These are phyloP conservation scores for Hypena proboscidalis DNA, from an alignment of 2,888 invertebrate genomes.

Conservation along the genomic window DNA sequence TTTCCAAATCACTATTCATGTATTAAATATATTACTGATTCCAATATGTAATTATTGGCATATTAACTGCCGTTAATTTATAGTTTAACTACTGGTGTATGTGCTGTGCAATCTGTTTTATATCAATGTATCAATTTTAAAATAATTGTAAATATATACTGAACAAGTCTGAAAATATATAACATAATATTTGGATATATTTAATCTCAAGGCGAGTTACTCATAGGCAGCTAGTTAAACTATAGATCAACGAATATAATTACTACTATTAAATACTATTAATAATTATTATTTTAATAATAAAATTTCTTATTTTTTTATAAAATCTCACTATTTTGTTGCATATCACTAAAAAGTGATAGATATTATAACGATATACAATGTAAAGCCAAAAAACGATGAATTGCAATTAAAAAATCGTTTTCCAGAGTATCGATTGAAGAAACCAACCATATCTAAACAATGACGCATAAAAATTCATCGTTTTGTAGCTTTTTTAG, in stretches of 20 bases:
- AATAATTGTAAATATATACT: too few relatives aligned
- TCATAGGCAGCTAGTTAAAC: slow-evolving; percentile 34
- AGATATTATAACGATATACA: slow-evolving; percentile 29
- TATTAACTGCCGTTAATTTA: slow-evolving; percentile 21
- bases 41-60: slow-evolving; percentile 28
- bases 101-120: too few relatives aligned
- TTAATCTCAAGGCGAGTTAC: too few relatives aligned
- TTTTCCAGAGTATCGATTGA: background rate
- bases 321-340: slow-evolving; percentile 73
- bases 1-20: background rate
- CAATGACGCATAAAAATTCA: background rate
- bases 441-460: background rate
- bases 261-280: slow-evolving; percentile 41
- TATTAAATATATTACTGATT: slow-evolving; percentile 17
- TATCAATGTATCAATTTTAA: too few relatives aligned
- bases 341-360: slow-evolving; percentile 46
- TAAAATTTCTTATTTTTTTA: slow-evolving; percentile 47
- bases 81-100: slow-evolving; percentile 16
- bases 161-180: too few relatives aligned
- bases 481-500: slow-evolving; percentile 1
- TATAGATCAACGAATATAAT: slow-evolving; percentile 27
- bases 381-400: slow-evolving; percentile 14
- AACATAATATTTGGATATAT: too few relatives aligned
- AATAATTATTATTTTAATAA: slow-evolving; percentile 37
- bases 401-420: background rate